Base-by-base conservation (phyloP, 2,113 vertebrate species). In the Caracal caracal region DNA sequence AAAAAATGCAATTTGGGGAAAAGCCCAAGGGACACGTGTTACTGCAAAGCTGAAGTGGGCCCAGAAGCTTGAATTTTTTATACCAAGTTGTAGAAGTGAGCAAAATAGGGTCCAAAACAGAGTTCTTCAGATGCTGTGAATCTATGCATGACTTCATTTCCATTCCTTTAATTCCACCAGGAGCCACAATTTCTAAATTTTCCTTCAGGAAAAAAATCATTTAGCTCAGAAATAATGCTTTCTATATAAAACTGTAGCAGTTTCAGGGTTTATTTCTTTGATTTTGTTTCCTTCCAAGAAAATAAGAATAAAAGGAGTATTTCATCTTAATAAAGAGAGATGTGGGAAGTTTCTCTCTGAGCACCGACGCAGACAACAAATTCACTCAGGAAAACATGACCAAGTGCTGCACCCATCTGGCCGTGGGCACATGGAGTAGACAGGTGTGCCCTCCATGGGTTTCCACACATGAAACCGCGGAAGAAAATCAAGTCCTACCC, bases 161-260 rank as follows among this genome's bases (percentile, higher is more conserved):
- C 91, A 95, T 92, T 91, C 79, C 70, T 90, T 66, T 79, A 90
- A 94, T 94, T 97, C 95, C 85, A 93, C 92, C 47, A 88, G 92
- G 96, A 95, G 86, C 92, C 90, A 81, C 68, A 86, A 94, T 93
- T 89, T 95, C 93, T 95, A 88, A 75, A 97, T 95, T 95, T 97
- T 93, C 89, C 83, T 97, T 93, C 70, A 96, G 96, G 82, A 96
- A 76, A 94, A 97, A 95, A 94, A 93, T 94, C 71, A 87, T 85
- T 96, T 96, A 94, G 73, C 75, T 94, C 92, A 94, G 95, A 97
- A 97, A 94, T 95, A 97, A 92, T 81, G 83, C 65, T 87, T 96
- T 95, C 83, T 95, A 80, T 95, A 92, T 97, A 97, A 96, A 97
- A 95, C 49, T 65, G 28, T 89, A 63, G 79, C 70, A 84, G 51